Evolutionary conservation across 2,797 vertebrate species (phyloP), one percentile per base, ranked within the genome.

Genomic region (Tragelaphus eurycerus): DNA sequence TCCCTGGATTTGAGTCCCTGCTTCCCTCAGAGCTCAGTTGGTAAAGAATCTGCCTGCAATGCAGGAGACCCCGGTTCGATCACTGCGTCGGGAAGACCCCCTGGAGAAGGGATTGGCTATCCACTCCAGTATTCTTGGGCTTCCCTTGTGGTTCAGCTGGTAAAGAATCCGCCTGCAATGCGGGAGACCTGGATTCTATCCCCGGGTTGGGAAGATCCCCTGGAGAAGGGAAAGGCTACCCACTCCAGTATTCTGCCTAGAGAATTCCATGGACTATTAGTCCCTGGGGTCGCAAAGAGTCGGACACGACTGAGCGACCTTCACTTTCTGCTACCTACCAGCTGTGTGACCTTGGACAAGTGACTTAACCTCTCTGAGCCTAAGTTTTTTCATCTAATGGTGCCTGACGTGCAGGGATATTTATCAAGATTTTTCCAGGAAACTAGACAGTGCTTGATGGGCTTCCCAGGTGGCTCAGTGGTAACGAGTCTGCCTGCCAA

Each of bases 1-100:
- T 7, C 12, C 0, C 1, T 25, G 29, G 16, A 14, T 2, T 0
- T 7, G 38, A 21, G 34, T 34, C 64, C 12, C 11, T 2, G 25
- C 78, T 34, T 23, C 67, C 34, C 34, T 71, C 67, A 38, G 19
- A 71, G 34, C 67, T 38, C 67, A 71, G 64, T 1, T n/a, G 29
- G 29, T n/a, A 64, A 64, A 64, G 62, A 34, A 34, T 34, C 31
- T 0, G 8, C 62, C 31, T 34, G 62, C 62, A 9, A 34, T 19
- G 7, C 31, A 19, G 31, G 62, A 34, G 31, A 64, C 15, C 9
- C 62, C 16, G 1, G 31, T 64, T 64, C 2, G 2, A 34, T n/a
- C 15, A 31, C 31, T n/a, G 62, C 1, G 29, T n/a, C 4, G 0
- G 62, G 31, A n/a, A 64, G 62, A 64, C n/a, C 62, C 62, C 15